phyloP scores from a whole-genome alignment of 1,140 invertebrate genomes.

The Hormaphis cornu region DNA sequence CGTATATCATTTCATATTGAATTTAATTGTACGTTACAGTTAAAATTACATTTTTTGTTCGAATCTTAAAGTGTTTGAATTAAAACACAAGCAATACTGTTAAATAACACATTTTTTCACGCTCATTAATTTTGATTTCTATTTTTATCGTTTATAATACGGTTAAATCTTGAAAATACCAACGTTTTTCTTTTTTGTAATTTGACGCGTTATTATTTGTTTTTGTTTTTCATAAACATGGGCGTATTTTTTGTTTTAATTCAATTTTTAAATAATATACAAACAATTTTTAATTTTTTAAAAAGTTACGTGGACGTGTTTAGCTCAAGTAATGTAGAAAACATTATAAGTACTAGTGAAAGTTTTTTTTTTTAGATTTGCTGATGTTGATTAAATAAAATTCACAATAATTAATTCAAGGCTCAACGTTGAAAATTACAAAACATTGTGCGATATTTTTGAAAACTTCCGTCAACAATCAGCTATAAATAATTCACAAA shows the following conservation, averaged over 20 bases:
- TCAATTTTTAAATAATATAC: too few species aligned
- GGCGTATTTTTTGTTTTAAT: too few species aligned
- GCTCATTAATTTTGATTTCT: background rate
- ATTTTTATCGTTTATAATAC: background rate
- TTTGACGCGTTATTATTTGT: background rate
- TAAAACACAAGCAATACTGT: too few species aligned
- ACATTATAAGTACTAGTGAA: background rate
- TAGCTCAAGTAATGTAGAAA: conserved; percentile 1
- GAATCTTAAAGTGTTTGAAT: too few species aligned
- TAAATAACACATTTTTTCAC: too few species aligned
- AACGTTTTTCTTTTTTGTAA: background rate
- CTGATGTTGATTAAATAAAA: background rate
- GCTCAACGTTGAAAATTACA: background rate
- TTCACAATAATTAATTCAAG: background rate
- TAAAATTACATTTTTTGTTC: too few species aligned
- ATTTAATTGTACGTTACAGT: too few species aligned
- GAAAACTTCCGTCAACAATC: conserved; percentile 1
- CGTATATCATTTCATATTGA: too few species aligned
- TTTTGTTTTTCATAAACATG: conserved; percentile 14
- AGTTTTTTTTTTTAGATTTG: background rate
- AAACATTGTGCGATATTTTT: background rate
- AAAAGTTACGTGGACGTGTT: background rate
- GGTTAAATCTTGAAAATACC: background rate
- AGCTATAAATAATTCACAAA: background rate
- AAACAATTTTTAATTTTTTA: background rate